Percentiles rank a stretch among this genome's conserved stretches.
These are phyloP conservation scores for Tholera decimalis DNA, from an alignment of 2,888 invertebrate genomes.

Conservation along the genomic window DNA sequence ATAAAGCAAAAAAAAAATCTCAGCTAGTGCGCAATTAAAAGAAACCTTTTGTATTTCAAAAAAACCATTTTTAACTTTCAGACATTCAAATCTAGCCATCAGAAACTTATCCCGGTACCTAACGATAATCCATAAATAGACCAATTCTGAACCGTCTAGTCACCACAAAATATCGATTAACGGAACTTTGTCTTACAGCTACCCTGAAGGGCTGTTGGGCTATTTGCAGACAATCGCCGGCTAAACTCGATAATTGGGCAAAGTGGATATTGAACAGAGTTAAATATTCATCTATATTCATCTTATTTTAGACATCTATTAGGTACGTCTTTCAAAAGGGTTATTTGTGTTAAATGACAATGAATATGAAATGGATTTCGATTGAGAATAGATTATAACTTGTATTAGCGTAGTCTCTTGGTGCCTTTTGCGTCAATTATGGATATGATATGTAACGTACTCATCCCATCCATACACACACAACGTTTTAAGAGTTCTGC, in stretches of 20 bases:
- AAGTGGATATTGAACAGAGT: constrained; percentile 39
- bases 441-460: neutral
- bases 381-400: neutral
- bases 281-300: constrained; percentile 49
- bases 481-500: too few species aligned
- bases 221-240: constrained; percentile 46
- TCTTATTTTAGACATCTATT: constrained; percentile 7
- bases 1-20: too few species aligned
- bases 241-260: constrained; percentile 42
- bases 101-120: neutral
- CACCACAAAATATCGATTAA: constrained; percentile 53
- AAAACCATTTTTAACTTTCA: neutral
- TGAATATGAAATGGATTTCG: constrained; percentile 10
- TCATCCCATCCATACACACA: neutral
- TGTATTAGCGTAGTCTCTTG: too few species aligned
- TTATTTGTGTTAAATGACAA: constrained; percentile 4
- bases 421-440: neutral
- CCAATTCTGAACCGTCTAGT: constrained; percentile 10
- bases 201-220: constrained; percentile 34
- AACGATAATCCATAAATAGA: constrained; percentile 24
- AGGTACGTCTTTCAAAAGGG: neutral
- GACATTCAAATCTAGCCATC: neutral
- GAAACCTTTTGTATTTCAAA: too few species aligned
- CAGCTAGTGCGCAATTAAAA: too few species aligned
- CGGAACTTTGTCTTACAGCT: constrained; percentile 56